A percentile compares a stretch with the other conserved stretches of the same genome.
Conservation (phyloP, 2,797 vertebrate species). For the Nothura maculosa region DNA sequence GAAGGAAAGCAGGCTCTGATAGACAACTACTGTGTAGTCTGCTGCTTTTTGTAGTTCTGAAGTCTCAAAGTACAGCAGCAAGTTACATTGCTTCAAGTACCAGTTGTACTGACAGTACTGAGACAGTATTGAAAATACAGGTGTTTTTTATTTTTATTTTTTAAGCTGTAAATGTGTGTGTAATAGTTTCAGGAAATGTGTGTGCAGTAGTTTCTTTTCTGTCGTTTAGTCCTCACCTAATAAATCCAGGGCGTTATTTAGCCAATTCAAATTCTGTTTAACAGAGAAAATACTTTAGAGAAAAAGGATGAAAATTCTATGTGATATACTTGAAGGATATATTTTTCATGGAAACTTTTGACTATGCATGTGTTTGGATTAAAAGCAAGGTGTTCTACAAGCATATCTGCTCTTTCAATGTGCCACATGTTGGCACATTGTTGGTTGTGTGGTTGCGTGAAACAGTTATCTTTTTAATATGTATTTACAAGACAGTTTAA, state of each 20-base stretch:
- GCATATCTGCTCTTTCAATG: conserved; percentile 19
- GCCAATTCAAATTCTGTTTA: conserved; percentile 31
- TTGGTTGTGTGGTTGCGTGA: conserved; percentile 16
- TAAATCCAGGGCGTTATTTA: conserved; percentile 31
- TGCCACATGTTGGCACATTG: neutral
- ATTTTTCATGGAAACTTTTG: conserved; percentile 15
- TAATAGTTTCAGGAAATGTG: neutral
- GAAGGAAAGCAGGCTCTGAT: neutral
- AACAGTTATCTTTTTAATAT: conserved; percentile 31
- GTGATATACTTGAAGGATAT: neutral
- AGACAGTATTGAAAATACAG: neutral
- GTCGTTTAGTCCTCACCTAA: conserved; percentile 50
- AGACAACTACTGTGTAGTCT: neutral
- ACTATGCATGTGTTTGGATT: neutral
- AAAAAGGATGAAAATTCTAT: conserved; percentile 33
- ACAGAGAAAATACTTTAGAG: neutral
- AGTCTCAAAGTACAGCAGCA: neutral
- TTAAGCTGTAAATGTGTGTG: no score
- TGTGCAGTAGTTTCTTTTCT: conserved; percentile 21
- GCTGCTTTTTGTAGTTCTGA: neutral
- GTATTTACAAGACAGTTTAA: conserved; percentile 62
- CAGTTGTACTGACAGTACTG: neutral
- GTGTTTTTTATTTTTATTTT: no score
- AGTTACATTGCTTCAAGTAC: neutral
- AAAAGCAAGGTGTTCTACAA: conserved; percentile 10